Evolutionary conservation across 2,797 vertebrate species (phyloP).

Genomic region (Odontamblyopus lacepedii): DNA sequence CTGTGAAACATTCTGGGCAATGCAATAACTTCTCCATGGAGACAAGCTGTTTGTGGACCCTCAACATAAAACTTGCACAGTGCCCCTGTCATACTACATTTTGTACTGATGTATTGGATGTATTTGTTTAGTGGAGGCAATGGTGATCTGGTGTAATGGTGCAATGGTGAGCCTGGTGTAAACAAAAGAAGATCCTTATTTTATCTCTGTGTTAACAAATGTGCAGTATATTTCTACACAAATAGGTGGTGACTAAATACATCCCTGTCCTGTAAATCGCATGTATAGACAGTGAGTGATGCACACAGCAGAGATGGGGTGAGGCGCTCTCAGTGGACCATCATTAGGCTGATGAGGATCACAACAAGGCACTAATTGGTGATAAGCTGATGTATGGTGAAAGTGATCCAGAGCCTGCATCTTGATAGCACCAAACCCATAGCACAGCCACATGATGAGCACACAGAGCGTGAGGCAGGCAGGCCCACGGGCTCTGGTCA

Average conservation of each 20-base stretch:
- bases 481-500: conserved; percentile 64
- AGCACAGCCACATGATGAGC: conserved; percentile 38
- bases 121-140: not conserved
- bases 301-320: not conserved
- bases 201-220: not conserved
- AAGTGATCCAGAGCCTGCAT: conserved; percentile 75
- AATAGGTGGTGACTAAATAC: conserved; percentile 8
- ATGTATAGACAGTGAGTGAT: conserved; percentile 32
- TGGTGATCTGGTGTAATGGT: no score
- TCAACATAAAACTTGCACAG: no score
- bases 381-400: conserved; percentile 75
- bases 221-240: not conserved
- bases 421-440: conserved; percentile 56
- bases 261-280: not conserved
- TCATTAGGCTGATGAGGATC: conserved; percentile 76
- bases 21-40: no score
- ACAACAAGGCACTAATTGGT: conserved; percentile 73
- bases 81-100: no score
- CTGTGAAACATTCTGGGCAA: no score
- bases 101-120: not conserved
- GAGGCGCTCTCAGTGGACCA: conserved; percentile 61
- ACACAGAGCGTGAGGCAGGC: conserved; percentile 52
- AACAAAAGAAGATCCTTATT: not conserved
- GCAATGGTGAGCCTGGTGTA: not conserved
- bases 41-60: no score